phyloP scores from a whole-genome alignment of 2,797 vertebrate genomes.

The Diplodus sargus region DNA sequence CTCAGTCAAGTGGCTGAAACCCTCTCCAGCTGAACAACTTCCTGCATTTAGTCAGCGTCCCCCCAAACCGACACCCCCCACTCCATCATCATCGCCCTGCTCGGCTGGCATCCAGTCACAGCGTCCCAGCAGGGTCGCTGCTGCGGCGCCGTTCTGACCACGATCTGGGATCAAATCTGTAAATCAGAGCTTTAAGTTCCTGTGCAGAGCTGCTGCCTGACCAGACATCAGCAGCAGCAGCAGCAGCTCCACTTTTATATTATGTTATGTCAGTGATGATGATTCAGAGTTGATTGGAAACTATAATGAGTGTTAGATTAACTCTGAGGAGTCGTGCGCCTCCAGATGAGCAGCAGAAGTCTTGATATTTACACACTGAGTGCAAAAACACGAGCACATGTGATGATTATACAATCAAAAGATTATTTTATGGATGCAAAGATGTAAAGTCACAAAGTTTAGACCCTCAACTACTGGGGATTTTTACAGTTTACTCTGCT shows the following conservation, averaged over 20 bases:
- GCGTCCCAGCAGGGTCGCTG: slow-evolving; percentile 41
- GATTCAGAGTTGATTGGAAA: slow-evolving; percentile 46
- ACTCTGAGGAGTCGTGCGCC: slow-evolving; percentile 41
- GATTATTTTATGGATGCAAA: slow-evolving; percentile 2
- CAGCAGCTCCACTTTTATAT: neutral
- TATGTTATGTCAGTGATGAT: neutral
- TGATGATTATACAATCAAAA: slow-evolving; percentile 46
- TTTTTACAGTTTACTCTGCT: neutral
- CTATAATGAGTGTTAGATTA: slow-evolving; percentile 40
- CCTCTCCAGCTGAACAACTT: slow-evolving; percentile 79
- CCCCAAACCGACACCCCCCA: slow-evolving; percentile 26
- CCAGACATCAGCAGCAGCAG: neutral
- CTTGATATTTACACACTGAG: slow-evolving; percentile 53
- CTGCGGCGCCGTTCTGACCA: slow-evolving; percentile 19
- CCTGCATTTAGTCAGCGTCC: slow-evolving; percentile 68
- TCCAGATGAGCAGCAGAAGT: slow-evolving; percentile 34
- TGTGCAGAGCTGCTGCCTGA: neutral
- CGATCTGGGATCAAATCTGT: slow-evolving; percentile 14
- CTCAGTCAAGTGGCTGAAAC: slow-evolving; percentile 76
- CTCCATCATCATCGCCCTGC: slow-evolving; percentile 42
- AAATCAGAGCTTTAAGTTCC: neutral
- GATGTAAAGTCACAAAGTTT: neutral
- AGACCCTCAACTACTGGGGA: neutral
- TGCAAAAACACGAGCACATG: slow-evolving; percentile 22
- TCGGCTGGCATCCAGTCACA: slow-evolving; percentile 54